A percentile compares a stretch with the other conserved stretches of the same genome.
Conservation (phyloP, 2,888 invertebrate species). For the Plutella xylostella region DNA sequence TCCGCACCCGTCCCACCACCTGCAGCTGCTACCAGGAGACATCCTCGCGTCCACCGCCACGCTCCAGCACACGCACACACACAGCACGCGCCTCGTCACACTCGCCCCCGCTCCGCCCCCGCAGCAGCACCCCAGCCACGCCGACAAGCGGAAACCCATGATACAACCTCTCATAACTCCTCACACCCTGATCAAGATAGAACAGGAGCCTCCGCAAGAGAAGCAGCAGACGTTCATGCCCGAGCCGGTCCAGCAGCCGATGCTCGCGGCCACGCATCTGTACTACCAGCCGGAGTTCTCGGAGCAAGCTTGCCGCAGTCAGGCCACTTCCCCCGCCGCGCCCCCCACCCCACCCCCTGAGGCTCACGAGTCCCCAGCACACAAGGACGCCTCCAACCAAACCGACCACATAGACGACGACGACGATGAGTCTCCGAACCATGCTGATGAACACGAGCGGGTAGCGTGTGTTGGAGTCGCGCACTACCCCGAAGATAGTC, state of each 20-base stretch:
- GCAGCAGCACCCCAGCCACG: conserved; percentile 36
- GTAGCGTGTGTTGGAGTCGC: conserved; percentile 60
- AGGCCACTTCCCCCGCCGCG: conserved; percentile 73
- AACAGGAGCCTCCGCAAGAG: conserved; percentile 71
- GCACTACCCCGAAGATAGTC: conserved; percentile 55
- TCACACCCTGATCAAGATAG: conserved; percentile 76
- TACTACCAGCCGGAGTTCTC: conserved; percentile 67
- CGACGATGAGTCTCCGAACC: conserved; percentile 70
- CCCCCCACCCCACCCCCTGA: conserved; percentile 63
- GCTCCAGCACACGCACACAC: conserved; percentile 75
- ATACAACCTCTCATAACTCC: conserved; percentile 60
- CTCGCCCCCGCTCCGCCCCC: conserved; percentile 71
- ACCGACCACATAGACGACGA: conserved; percentile 82
- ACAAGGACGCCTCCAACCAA: conserved; percentile 83
- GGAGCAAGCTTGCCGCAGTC: conserved; percentile 63
- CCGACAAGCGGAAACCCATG: conserved; percentile 57
- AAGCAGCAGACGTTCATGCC: conserved; percentile 52
- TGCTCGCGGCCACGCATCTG: conserved; percentile 66
- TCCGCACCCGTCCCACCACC: conserved; percentile 72
- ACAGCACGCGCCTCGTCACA: conserved; percentile 75
- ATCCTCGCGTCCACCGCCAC: conserved; percentile 75
- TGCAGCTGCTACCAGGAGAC: conserved; percentile 75
- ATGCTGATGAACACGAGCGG: conserved; percentile 57
- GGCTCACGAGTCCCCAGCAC: conserved; percentile 73
- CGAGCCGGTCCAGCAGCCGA: conserved; percentile 62